These are phyloP conservation scores for Bacillus rossius DNA, from an alignment of 1,140 invertebrate genomes.

Conservation along the genomic window DNA sequence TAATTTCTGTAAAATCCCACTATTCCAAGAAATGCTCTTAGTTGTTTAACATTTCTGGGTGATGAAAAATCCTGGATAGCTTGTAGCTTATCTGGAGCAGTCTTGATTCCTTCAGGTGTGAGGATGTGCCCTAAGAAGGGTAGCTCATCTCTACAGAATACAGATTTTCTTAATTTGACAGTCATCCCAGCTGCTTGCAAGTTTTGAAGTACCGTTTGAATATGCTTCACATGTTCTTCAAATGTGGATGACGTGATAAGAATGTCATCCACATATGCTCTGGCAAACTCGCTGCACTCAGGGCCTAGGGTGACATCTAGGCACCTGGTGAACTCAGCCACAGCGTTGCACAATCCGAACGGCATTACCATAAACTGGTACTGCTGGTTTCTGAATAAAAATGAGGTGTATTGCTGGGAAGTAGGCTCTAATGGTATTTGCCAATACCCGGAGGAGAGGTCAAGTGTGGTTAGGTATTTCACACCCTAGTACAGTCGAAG, in stretches of 20 bases:
- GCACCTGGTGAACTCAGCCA: neutral
- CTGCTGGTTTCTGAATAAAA: neutral
- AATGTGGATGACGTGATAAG: conserved; percentile 10
- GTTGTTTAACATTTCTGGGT: conserved; percentile 32
- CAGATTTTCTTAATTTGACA: conserved; percentile 39
- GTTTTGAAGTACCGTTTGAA: conserved; percentile 19
- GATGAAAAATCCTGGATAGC: conserved; percentile 24
- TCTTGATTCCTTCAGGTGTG: conserved; percentile 27
- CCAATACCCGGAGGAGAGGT: conserved; percentile 39
- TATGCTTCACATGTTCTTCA: conserved; percentile 20
- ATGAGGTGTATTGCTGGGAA: conserved; percentile 34
- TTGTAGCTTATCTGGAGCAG: conserved; percentile 16
- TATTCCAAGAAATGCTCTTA: conserved; percentile 40
- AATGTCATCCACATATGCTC: conserved; percentile 20
- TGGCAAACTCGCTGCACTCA: neutral
- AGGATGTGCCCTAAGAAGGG: conserved; percentile 32
- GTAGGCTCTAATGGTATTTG: conserved; percentile 36
- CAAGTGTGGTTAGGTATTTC: conserved; percentile 35
- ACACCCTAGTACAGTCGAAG: conserved; percentile 29
- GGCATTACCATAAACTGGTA: neutral
- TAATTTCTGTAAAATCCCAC: conserved; percentile 41
- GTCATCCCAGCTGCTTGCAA: conserved; percentile 39
- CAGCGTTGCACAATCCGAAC: neutral
- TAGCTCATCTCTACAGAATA: conserved; percentile 18
- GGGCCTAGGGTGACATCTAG: neutral